Conservation (phyloP, 2,888 invertebrate genomes). For the Crepidodera aurea region DNA sequence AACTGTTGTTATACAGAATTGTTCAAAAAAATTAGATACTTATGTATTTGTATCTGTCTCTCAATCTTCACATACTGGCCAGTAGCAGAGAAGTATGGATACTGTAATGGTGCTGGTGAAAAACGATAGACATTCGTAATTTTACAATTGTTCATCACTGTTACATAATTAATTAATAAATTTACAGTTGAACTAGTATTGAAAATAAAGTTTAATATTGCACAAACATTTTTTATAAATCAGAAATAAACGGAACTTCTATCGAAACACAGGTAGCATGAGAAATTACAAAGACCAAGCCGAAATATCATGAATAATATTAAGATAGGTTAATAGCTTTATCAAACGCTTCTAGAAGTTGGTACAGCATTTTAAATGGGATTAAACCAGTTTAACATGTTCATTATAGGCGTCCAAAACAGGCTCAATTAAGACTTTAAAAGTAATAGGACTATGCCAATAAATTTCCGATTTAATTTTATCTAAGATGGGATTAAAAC, state of each 20-base stretch:
- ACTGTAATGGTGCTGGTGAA: too few relatives aligned
- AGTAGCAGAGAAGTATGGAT: too few relatives aligned
- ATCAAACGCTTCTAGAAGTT: constrained; percentile 6
- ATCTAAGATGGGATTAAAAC: not conserved
- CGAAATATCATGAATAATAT: constrained; percentile 9
- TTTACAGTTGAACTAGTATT: too few relatives aligned
- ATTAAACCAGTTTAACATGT: constrained; percentile 36
- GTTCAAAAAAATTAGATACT: too few relatives aligned
- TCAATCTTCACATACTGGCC: too few relatives aligned
- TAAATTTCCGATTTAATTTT: constrained; percentile 42
- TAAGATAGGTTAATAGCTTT: constrained; percentile 18
- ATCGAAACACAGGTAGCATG: not conserved
- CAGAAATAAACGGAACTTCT: not conserved
- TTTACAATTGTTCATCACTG: too few relatives aligned
- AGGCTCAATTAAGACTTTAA: constrained; percentile 42
- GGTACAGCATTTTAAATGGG: constrained; percentile 12
- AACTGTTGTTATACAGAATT: too few relatives aligned
- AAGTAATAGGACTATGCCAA: constrained; percentile 38
- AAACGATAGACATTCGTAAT: too few relatives aligned
- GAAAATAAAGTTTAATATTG: too few relatives aligned
- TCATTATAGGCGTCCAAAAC: constrained; percentile 33
- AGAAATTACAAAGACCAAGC: not conserved
- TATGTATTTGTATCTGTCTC: too few relatives aligned
- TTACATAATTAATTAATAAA: too few relatives aligned
- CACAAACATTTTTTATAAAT: not conserved